phyloP scores from a whole-genome alignment of 2,113 vertebrate genomes.

The sheep (Ovis aries) region DNA sequence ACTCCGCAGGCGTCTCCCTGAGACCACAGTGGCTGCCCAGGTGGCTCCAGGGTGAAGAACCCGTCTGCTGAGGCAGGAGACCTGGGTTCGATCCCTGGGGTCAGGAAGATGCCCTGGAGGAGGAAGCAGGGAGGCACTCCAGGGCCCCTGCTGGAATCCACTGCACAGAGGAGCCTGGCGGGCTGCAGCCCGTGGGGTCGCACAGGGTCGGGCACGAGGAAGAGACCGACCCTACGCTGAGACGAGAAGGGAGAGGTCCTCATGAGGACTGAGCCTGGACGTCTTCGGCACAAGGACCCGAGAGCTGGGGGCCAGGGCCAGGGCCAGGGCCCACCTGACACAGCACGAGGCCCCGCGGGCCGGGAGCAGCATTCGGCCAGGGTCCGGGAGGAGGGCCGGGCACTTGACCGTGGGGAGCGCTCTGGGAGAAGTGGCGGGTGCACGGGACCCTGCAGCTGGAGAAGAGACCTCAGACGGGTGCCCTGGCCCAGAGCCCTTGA shows the following conservation, averaged over 20 bases:
- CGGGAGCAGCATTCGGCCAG: background rate
- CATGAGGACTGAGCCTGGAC: background rate
- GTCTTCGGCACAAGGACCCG: fast-evolving
- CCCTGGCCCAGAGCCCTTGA: no score
- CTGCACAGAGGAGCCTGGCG: background rate
- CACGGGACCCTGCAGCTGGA: background rate
- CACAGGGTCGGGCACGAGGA: background rate
- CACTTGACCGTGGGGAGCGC: fast-evolving
- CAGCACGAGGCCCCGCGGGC: fast-evolving
- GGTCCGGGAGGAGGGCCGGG: fast-evolving
- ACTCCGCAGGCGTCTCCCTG: background rate
- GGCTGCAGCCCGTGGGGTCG: background rate
- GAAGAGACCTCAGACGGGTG: background rate
- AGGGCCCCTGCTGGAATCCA: background rate
- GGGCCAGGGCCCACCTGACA: background rate
- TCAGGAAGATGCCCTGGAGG: background rate
- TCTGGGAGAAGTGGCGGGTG: background rate
- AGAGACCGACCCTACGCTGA: background rate
- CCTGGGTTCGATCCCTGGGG: background rate
- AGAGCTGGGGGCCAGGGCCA: no score
- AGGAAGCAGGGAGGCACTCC: background rate
- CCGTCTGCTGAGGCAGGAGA: background rate
- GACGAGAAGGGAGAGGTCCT: background rate
- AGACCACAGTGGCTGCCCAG: background rate
- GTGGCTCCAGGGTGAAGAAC: background rate